phyloP scores from a whole-genome alignment of 2,888 invertebrate species.

The Acanthosepion lycidas region DNA sequence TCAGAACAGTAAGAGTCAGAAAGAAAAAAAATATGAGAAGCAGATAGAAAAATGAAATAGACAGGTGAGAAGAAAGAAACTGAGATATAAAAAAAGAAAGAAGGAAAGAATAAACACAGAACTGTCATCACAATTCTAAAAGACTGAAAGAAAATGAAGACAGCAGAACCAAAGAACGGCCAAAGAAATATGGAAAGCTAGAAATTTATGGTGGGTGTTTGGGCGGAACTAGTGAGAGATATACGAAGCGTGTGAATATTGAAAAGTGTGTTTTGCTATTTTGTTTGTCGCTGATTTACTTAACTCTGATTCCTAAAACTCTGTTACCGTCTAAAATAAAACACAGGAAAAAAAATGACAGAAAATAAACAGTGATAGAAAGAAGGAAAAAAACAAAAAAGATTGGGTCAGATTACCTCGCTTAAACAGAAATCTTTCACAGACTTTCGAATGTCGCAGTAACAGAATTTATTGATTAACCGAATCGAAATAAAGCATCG shows the following conservation, averaged over 20 bases:
- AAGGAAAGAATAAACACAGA: too few species aligned
- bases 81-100: too few species aligned
- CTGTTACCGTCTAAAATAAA: background rate
- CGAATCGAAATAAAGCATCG: background rate
- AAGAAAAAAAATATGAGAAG: too few species aligned
- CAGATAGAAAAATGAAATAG: too few species aligned
- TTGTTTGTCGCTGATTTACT: background rate
- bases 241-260: background rate
- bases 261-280: background rate
- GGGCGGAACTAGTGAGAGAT: background rate
- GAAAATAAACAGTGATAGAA: background rate
- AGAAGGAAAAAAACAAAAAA: background rate
- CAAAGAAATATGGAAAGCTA: too few species aligned
- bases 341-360: background rate
- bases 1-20: too few species aligned
- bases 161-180: too few species aligned
- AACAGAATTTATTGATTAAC: background rate
- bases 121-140: too few species aligned
- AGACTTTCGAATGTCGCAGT: constrained; percentile 24
- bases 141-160: too few species aligned
- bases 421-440: background rate
- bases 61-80: too few species aligned
- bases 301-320: background rate
- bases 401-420: background rate
- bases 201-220: too few species aligned